These are phyloP conservation scores for Yponomeuta sedellus DNA, from an alignment of 2,888 invertebrate genomes.

Conservation along the genomic window DNA sequence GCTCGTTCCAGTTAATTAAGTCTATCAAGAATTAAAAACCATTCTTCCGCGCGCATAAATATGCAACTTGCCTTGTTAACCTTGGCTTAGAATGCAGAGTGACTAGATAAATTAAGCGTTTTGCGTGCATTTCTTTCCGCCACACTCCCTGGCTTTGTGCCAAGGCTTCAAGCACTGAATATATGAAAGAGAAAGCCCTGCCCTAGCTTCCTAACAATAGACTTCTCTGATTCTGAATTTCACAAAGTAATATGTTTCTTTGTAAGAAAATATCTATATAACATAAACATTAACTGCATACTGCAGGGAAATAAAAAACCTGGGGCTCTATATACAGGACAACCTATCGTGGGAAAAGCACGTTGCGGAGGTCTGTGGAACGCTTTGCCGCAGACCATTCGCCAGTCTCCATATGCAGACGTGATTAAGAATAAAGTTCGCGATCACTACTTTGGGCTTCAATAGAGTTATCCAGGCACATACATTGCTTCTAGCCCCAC, in stretches of 20 bases:
- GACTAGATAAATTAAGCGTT: background rate
- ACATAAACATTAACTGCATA: too few species aligned
- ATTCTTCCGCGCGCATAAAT: background rate
- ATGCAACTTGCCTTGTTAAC: background rate
- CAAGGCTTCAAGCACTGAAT: background rate
- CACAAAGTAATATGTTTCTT: background rate
- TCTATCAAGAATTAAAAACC: background rate
- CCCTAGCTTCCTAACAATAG: background rate
- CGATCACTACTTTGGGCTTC: too few species aligned
- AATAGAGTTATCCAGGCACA: too few species aligned
- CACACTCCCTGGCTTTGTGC: background rate
- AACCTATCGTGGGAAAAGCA: too few species aligned
- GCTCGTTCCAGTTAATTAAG: background rate
- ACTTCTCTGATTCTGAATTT: background rate
- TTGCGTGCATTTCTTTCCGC: conserved; percentile 1
- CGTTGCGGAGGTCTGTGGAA: too few species aligned
- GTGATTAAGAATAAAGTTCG: too few species aligned
- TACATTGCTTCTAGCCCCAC: too few species aligned
- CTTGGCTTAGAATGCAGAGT: background rate
- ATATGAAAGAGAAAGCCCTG: background rate
- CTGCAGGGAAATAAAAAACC: too few species aligned
- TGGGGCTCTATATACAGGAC: too few species aligned
- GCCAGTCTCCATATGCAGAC: too few species aligned
- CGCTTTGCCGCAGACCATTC: too few species aligned
- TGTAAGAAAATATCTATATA: too few species aligned